These are phyloP conservation scores for Phania funesta DNA, from an alignment of 2,888 invertebrate genomes.

Conservation along the genomic window DNA sequence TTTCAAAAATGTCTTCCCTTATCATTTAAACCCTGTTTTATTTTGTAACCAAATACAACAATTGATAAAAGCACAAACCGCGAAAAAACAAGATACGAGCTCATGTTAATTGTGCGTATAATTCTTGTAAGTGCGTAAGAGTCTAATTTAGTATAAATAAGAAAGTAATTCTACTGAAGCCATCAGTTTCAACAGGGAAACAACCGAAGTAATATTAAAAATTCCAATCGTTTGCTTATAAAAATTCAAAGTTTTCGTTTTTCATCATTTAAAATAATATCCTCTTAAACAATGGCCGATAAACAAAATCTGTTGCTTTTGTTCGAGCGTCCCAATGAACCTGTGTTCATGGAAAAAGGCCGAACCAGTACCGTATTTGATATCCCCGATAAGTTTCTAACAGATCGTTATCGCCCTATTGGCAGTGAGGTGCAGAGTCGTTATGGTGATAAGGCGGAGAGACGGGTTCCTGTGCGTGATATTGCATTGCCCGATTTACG, in stretches of 20 bases:
- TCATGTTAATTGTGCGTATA: constrained; percentile 11
- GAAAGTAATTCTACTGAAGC: background rate
- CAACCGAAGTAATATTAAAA: background rate
- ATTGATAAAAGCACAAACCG: background rate
- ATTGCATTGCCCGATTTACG: constrained; percentile 85
- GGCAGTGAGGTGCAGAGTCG: constrained; percentile 82
- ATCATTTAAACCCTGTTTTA: background rate
- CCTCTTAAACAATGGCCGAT: constrained; percentile 84
- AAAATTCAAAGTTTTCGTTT: background rate
- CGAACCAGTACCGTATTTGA: constrained; percentile 83
- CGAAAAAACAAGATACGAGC: background rate
- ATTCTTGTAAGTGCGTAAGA: background rate
- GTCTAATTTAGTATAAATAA: constrained; percentile 8
- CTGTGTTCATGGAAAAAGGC: constrained; percentile 88
- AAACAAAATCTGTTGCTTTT: constrained; percentile 83
- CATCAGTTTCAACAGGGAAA: constrained; percentile 9
- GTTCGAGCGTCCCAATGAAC: constrained; percentile 88
- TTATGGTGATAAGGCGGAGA: constrained; percentile 82
- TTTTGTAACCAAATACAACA: too few relatives aligned
- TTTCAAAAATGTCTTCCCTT: too few relatives aligned
- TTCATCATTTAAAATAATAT: background rate
- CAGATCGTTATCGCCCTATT: constrained; percentile 81
- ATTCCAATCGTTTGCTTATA: background rate
- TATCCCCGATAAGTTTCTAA: constrained; percentile 84
- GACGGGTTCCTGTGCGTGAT: constrained; percentile 82